phyloP scores from a whole-genome alignment of 2,113 vertebrate species.

The Bostrychus sinensis region DNA sequence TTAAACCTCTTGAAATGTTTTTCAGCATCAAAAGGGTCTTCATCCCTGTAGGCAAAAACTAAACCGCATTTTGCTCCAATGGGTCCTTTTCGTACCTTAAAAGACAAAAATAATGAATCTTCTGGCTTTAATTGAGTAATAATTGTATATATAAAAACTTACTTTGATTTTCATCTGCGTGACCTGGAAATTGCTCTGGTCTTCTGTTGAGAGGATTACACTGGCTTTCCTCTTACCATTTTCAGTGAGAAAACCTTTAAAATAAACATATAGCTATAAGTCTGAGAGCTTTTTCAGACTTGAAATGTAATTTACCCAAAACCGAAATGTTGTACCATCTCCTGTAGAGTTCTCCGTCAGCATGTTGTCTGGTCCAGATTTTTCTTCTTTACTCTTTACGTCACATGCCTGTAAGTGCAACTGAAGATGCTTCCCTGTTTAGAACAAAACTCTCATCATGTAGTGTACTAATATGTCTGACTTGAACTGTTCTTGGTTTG shows the following conservation, averaged over 20 bases:
- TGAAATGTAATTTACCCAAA: background rate
- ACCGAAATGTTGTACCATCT: slow-evolving; percentile 81
- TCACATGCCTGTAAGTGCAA: slow-evolving; percentile 93
- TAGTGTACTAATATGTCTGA: background rate
- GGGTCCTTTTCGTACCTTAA: slow-evolving; percentile 91
- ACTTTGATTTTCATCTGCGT: slow-evolving; percentile 96
- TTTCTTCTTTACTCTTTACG: slow-evolving; percentile 96
- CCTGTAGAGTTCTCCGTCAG: slow-evolving; percentile 88
- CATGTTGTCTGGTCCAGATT: slow-evolving; percentile 95
- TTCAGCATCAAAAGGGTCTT: slow-evolving; percentile 88
- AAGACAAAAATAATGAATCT: background rate
- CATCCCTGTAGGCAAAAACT: slow-evolving; percentile 89
- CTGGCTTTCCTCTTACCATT: slow-evolving; percentile 91
- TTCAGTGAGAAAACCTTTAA: slow-evolving; percentile 93
- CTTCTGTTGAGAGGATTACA: slow-evolving; percentile 91
- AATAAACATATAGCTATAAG: background rate
- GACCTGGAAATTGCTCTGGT: slow-evolving; percentile 91
- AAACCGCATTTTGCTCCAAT: slow-evolving; percentile 96
- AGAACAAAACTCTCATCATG: background rate
- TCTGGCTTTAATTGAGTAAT: background rate
- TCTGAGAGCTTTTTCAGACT: background rate
- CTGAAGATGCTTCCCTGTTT: slow-evolving; percentile 89
- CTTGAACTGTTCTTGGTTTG: background rate
- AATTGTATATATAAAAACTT: slow-evolving; percentile 36
- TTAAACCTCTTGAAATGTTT: slow-evolving; percentile 92